A percentile compares a stretch with the other conserved stretches of the same genome.
These are phyloP conservation scores for Bombus cullumanus DNA, from an alignment of 1,140 invertebrate species.

Conservation along the genomic window DNA sequence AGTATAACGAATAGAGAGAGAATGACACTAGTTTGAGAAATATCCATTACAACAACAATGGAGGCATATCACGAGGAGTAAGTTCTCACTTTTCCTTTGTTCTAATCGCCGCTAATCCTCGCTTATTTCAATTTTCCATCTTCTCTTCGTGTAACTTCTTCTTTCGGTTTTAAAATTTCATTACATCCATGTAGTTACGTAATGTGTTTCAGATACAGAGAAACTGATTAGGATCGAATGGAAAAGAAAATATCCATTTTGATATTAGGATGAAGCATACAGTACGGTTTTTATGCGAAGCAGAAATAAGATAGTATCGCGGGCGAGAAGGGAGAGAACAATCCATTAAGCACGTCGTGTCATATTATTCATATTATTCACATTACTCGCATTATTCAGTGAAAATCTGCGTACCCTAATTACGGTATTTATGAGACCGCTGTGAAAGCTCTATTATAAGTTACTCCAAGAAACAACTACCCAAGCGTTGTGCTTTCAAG, in stretches of 20 bases:
- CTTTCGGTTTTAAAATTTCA: too few relatives aligned
- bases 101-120: too few relatives aligned
- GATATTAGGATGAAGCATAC: too few relatives aligned
- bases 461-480: neutral
- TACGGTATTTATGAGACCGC: neutral
- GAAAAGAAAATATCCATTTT: neutral
- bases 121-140: too few relatives aligned
- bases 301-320: neutral
- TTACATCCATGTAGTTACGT: neutral
- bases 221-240: neutral
- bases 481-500: neutral
- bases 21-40: too few relatives aligned
- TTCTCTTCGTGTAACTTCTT: too few relatives aligned
- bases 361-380: neutral
- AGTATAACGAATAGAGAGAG: too few relatives aligned
- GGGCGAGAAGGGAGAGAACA: neutral
- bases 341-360: constrained; percentile 2
- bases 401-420: neutral
- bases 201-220: neutral
- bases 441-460: neutral
- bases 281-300: too few relatives aligned
- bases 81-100: too few relatives aligned
- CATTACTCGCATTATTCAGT: neutral
- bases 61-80: too few relatives aligned
- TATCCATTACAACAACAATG: too few relatives aligned